These are phyloP conservation scores for Drosophila meridionalis DNA, from an alignment of 2,888 invertebrate species.

Conservation along the genomic window DNA sequence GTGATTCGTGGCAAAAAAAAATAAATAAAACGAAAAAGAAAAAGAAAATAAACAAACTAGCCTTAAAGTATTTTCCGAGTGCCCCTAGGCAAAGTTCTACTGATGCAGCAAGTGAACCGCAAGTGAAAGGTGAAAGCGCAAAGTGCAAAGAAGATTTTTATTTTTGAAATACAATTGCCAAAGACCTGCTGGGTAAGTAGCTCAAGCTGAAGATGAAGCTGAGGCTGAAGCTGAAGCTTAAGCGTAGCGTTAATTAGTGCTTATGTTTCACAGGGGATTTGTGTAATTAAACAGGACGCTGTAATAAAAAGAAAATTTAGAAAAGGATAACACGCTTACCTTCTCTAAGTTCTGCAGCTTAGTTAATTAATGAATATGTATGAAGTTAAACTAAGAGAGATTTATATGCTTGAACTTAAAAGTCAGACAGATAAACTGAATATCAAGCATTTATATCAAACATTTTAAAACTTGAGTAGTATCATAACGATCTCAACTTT, in stretches of 20 bases:
- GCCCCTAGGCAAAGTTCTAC: background rate
- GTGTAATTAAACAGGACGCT: conserved; percentile 24
- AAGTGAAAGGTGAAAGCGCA: conserved; percentile 32
- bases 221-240: conserved; percentile 32
- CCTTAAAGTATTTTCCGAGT: conserved; percentile 25
- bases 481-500: too few species aligned
- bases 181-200: conserved; percentile 44
- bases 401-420: background rate
- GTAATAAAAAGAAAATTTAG: conserved; percentile 10
- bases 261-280: conserved; percentile 25
- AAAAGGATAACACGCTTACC: background rate
- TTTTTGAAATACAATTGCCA: conserved; percentile 19
- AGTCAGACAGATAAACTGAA: background rate
- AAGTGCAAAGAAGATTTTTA: conserved; percentile 11
- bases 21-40: background rate
- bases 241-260: conserved; percentile 43
- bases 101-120: conserved; percentile 23
- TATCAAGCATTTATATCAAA: background rate
- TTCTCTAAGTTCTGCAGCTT: background rate
- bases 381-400: too few species aligned
- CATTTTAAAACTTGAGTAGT: background rate
- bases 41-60: conserved; percentile 3
- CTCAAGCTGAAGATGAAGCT: conserved; percentile 29
- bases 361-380: conserved; percentile 10
- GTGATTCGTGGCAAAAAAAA: conserved; percentile 1